These are phyloP conservation scores for Pitta sordida DNA, from an alignment of 2,113 vertebrate genomes.

Conservation along the genomic window DNA sequence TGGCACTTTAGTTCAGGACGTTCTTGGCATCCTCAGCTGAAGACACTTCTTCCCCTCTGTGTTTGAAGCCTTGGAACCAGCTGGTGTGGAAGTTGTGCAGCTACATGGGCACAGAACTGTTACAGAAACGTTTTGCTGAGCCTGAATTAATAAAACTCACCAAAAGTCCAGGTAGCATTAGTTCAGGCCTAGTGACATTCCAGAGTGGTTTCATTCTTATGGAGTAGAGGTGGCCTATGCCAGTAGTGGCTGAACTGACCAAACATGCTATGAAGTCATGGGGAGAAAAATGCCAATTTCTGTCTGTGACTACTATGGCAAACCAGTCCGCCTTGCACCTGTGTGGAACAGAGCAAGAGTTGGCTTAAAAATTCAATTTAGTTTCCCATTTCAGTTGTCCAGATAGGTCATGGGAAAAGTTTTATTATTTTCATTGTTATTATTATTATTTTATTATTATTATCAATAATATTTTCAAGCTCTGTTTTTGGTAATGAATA, in stretches of 20 bases:
- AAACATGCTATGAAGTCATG: rapidly evolving
- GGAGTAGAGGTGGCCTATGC: not conserved
- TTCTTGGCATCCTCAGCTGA: not conserved
- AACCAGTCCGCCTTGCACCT: not conserved
- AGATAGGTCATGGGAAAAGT: not conserved
- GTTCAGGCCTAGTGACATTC: not conserved
- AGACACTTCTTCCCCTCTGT: not conserved
- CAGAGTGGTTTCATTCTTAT: not conserved
- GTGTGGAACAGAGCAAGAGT: not conserved
- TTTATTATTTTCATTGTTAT: no score
- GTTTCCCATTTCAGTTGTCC: not conserved
- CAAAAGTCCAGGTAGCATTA: rapidly evolving
- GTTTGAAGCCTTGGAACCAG: not conserved
- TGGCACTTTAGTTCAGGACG: not conserved
- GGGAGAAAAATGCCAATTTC: not conserved
- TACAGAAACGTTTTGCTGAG: not conserved
- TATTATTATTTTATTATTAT: no score
- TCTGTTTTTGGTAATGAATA: not conserved
- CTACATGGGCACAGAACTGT: not conserved
- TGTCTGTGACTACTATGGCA: not conserved
- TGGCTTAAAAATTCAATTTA: not conserved
- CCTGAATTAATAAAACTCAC: not conserved
- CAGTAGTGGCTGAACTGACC: not conserved
- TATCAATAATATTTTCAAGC: not conserved
- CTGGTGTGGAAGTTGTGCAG: not conserved